Base-by-base conservation (phyloP, 2,113 vertebrate species). In the Sula dactylatra region DNA sequence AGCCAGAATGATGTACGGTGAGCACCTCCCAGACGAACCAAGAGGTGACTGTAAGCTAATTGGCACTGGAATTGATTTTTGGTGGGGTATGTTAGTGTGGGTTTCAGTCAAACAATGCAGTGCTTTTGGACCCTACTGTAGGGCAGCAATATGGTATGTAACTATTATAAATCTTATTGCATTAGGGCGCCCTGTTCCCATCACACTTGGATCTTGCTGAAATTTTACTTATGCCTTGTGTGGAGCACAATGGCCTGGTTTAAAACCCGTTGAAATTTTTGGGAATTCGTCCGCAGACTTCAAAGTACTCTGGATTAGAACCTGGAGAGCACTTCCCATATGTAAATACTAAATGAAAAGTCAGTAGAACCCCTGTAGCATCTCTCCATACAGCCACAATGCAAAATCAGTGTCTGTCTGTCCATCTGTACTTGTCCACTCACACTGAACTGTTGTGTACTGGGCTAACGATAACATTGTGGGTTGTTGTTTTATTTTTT, bases 171-270 rank as follows among this genome's bases (percentile, higher is more conserved):
- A 69, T 15, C 36, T 18, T 29, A 10, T 4, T 20, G 55, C 47
- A 40, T 6, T 7, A 10, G 17, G 29, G 9, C 3, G 0, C 19
- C 21, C 40, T 21, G 8, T 52, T 58, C 45, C 26, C 6, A 0
- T 55, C 47, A 22, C 25, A 3, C 32, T 31, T 22, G 55, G 67
- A 29, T 32, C 36, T 44, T 49, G 69, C 26, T 55, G 74, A 59
- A 85, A 19, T 26, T 47, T 44, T 13, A 13, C 42, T 69, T 34
- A 4, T 27, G 22, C 29, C 24, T 76, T 45, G 36, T 16, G 10
- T 2, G 36, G 17, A 34, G n/a, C 50, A 34, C 38, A 65, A 20
- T 8, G 38, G 3, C 38, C 34, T 47, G 38, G 40, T 29, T 64
- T 36, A 52, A 62, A 86, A 26, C 66, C 52, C 54, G 8, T 11